These are phyloP conservation scores for Parambassis ranga DNA, from an alignment of 2,797 vertebrate genomes.

Conservation along the genomic window DNA sequence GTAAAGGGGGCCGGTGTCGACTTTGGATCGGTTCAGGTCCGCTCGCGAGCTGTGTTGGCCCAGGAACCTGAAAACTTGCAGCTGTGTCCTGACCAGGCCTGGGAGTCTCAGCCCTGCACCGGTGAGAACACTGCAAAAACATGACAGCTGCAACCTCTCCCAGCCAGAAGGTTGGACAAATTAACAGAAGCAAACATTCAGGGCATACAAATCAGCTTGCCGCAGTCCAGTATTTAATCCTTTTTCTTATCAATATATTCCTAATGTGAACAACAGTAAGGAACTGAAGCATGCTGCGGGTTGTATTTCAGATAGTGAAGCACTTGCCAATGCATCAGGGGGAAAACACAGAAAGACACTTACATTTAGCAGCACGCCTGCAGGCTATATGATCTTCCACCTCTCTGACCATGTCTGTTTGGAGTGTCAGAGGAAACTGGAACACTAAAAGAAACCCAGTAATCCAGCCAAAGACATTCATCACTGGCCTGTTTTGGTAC, in stretches of 20 bases:
- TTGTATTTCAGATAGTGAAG: background rate
- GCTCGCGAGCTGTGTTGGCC: constrained; percentile 90
- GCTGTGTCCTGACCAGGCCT: constrained; percentile 91
- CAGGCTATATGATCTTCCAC: constrained; percentile 3
- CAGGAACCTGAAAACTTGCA: constrained; percentile 95
- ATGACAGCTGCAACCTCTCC: background rate
- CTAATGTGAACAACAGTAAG: background rate
- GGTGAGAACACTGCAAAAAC: constrained; percentile 75
- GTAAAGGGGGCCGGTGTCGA: constrained; percentile 89
- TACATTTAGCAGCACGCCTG: constrained; percentile 12
- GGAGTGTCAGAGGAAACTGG: constrained; percentile 12
- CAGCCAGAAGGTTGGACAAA: background rate
- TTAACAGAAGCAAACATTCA: background rate
- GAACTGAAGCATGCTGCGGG: background rate
- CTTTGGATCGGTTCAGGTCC: constrained; percentile 89
- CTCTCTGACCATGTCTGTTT: background rate
- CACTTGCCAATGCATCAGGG: constrained; percentile 2
- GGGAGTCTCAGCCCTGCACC: constrained; percentile 89
- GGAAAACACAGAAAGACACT: constrained; percentile 24
- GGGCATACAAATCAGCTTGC: background rate
- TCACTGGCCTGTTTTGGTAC: background rate
- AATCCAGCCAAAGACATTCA: background rate
- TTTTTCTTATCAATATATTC: background rate
- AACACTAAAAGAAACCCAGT: background rate
- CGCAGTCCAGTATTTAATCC: background rate